Evolutionary conservation across 2,888 invertebrate species (phyloP), one percentile per base, ranked within the genome.

Genomic region (Ethmia dodecea): DNA sequence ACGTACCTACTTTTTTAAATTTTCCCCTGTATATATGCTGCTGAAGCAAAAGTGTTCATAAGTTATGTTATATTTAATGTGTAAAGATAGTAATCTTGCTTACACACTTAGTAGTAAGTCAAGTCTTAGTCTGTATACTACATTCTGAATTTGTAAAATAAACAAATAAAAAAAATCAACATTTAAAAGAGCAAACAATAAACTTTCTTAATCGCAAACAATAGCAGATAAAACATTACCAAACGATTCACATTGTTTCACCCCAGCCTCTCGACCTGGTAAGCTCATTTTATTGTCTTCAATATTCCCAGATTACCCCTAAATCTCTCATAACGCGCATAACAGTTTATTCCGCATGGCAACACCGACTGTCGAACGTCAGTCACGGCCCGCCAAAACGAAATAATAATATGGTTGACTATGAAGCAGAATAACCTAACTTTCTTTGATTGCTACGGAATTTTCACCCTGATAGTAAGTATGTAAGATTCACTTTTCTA

Each of bases 291-390:
- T 77, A 83, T 84, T 84, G 84, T 84, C 78, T 84, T 80, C 78
- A 83, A 84, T 86, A 84, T 84, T 81, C 81, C 81, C 84, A 84
- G 84, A 84, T 86, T 86, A 86, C 71, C 64, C 61, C 52, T 55
- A 80, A 86, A 86, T 84, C 84, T 77, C 81, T 83, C 78, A 81
- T 83, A 83, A 83, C 75, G 73, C 61, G 68, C 68, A 78, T 72
- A 78, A 78, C 83, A 77, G 83, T 83, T 86, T 84, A 84, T 86
- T 86, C 76, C 79, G 78, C 83, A 79, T 83, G 83, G 80, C 73
- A 84, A 81, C 84, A 80, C 72, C 74, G 73, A 69, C 78, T 76
- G 73, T 71, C 55, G 59, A 68, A 70, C 74, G 78, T 81, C 81
- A 83, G 66, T 79, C 78, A 78, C 66, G 69, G 52, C 76, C 79